Evolutionary conservation across 2,888 invertebrate species (phyloP).

Genomic region (Acronicta aceris): DNA sequence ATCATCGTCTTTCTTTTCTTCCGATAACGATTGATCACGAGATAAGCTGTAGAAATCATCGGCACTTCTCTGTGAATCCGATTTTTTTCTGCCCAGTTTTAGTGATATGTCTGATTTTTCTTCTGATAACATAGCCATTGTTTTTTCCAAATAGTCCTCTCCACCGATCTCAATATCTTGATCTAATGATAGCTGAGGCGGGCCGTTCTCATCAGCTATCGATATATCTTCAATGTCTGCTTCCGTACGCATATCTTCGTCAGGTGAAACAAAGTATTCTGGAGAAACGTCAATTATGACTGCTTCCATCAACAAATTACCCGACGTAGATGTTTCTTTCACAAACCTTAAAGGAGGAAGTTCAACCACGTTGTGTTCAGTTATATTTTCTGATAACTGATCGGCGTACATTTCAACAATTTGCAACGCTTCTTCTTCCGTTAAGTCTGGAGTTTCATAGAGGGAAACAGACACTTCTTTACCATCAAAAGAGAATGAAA

Average conservation of each 20-base stretch:
- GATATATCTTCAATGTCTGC: slow-evolving; percentile 96
- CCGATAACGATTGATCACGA: slow-evolving; percentile 89
- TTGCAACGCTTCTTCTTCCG: slow-evolving; percentile 97
- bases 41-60: slow-evolving; percentile 92
- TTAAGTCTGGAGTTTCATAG: slow-evolving; percentile 97
- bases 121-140: slow-evolving; percentile 83
- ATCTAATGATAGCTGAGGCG: slow-evolving; percentile 83
- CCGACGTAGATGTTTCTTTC: slow-evolving; percentile 96
- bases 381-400: slow-evolving; percentile 96
- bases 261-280: slow-evolving; percentile 94
- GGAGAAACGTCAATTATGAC: slow-evolving; percentile 96
- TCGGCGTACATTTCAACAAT: slow-evolving; percentile 98
- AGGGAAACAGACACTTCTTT: slow-evolving; percentile 97
- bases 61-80: slow-evolving; percentile 89
- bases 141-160: slow-evolving; percentile 89
- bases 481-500: slow-evolving; percentile 97
- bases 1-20: slow-evolving; percentile 90
- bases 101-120: slow-evolving; percentile 88
- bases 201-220: slow-evolving; percentile 92
- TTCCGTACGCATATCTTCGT: slow-evolving; percentile 95
- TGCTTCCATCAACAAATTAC: slow-evolving; percentile 96
- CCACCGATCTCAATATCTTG: slow-evolving; percentile 86
- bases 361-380: slow-evolving; percentile 95
- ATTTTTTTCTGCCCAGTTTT: slow-evolving; percentile 91
- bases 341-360: slow-evolving; percentile 96